These are phyloP conservation scores for Automeris io DNA, from an alignment of 2,888 invertebrate species.

Conservation along the genomic window DNA sequence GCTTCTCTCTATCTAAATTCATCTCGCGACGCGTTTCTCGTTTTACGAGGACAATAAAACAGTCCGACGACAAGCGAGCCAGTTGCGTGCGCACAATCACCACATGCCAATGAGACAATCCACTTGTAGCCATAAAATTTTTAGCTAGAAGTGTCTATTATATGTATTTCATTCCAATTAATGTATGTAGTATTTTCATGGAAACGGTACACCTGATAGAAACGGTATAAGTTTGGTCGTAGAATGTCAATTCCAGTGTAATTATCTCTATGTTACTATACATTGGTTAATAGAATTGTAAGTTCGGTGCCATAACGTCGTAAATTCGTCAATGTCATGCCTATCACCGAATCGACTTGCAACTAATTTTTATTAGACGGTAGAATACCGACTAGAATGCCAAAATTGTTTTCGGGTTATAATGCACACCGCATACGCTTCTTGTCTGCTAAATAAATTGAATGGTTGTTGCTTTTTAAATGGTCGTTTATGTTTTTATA, in stretches of 20 bases:
- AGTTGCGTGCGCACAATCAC: slow-evolving; percentile 23
- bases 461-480: not conserved
- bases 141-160: slow-evolving; percentile 21
- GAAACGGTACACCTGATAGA: not conserved
- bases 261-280: slow-evolving; percentile 19
- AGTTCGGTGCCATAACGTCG: slow-evolving; percentile 22
- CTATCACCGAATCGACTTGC: slow-evolving; percentile 28
- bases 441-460: slow-evolving; percentile 8
- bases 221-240: not conserved
- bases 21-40: slow-evolving; percentile 28
- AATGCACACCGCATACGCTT: slow-evolving; percentile 9
- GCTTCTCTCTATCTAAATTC: slow-evolving; percentile 34
- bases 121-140: slow-evolving; percentile 13
- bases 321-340: slow-evolving; percentile 57
- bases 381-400: slow-evolving; percentile 37
- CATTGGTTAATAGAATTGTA: slow-evolving; percentile 25
- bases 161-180: slow-evolving; percentile 7
- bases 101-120: slow-evolving; percentile 32
- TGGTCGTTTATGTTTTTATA: not conserved
- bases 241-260: slow-evolving; percentile 20
- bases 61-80: slow-evolving; percentile 37
- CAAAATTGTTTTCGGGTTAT: slow-evolving; percentile 17
- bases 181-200: slow-evolving; percentile 7
- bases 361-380: slow-evolving; percentile 37
- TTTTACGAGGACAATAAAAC: slow-evolving; percentile 56